Base-by-base conservation (phyloP, 1,140 invertebrate species). In the Cydia fagiglandana region DNA sequence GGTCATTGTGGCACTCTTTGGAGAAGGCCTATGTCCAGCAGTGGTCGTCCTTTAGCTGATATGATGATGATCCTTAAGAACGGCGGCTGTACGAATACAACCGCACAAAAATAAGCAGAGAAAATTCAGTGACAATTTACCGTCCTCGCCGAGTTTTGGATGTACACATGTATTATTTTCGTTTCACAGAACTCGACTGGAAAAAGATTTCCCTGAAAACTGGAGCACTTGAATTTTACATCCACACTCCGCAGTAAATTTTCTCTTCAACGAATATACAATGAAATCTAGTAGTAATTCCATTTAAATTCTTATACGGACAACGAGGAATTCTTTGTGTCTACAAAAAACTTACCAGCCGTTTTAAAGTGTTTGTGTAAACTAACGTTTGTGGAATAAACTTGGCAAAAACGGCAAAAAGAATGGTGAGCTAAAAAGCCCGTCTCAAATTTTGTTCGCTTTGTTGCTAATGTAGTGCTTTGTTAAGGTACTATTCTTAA, bases 201-300 rank as follows among this genome's bases (percentile, higher is more conserved):
- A 53, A 61, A 61, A 6, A 20, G 17, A 24, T 20, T 61, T 20
- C 1, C 17, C 53, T 20, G 17, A 10, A 61, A 61, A 61, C 56
- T 61, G 56, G 56, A 61, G 20, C 56, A 61, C 20, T 61, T 61
- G 56, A 61, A 61, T 61, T 24, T 61, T 61, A 61, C 56, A 61
- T 61, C 20, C 56, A 61, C 56, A 47, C 12, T 47, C 38, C 45
- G 45, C 45, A 24, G 20, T 61, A 61, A 61, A 61, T 61, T 53
- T 53, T 53, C 56, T 61, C 56, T 24, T 10, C 9, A 61, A 61
- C 17, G 17, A 61, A 61, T 24, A 61, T 4, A 61, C 56, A 61
- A 24, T 61, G 20, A 20, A 61, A 61, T 20, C 56, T 10, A 24
- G 56, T 24, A 24, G 20, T 10, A 61, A 61, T 24, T 61, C 7